Evolutionary conservation across 2,888 invertebrate species (phyloP).

Genomic region (Stenoptilia bipunctidactyla): DNA sequence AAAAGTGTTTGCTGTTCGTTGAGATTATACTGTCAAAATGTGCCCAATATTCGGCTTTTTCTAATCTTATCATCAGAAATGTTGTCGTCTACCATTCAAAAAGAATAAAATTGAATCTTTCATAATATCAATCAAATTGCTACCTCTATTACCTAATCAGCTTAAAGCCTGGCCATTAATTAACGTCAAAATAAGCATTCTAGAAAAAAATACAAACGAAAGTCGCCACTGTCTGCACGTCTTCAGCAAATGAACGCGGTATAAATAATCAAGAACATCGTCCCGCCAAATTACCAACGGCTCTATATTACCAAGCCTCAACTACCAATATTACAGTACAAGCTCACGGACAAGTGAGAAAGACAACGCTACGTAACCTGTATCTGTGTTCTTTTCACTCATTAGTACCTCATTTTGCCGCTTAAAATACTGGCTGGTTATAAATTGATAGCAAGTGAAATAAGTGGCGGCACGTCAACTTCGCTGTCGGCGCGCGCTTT

Average conservation of each 20-base stretch:
- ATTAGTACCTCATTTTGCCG: neutral
- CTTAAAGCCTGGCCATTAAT: neutral
- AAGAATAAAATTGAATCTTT: too few relatives aligned
- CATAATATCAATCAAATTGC: too few relatives aligned
- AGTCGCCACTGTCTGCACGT: neutral
- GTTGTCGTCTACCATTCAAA: too few relatives aligned
- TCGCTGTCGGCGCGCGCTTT: slow-evolving; percentile 10
- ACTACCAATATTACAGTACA: too few relatives aligned
- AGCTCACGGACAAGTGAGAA: too few relatives aligned
- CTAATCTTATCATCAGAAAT: too few relatives aligned
- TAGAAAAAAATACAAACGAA: neutral
- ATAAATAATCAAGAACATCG: neutral
- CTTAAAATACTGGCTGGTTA: slow-evolving; percentile 4
- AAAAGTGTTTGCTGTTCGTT: too few relatives aligned
- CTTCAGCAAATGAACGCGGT: neutral
- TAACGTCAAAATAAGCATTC: neutral
- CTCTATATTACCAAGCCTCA: neutral
- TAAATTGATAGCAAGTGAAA: slow-evolving; percentile 15
- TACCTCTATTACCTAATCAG: too few relatives aligned
- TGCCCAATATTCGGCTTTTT: too few relatives aligned
- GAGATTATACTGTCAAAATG: too few relatives aligned
- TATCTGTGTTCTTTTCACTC: neutral
- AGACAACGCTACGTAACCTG: too few relatives aligned
- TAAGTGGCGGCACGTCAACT: slow-evolving; percentile 7
- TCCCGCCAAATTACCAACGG: neutral